Percentiles rank a stretch among this genome's conserved stretches.
Conservation (phyloP, 2,888 invertebrate genomes). For the Perdita meconis region DNA sequence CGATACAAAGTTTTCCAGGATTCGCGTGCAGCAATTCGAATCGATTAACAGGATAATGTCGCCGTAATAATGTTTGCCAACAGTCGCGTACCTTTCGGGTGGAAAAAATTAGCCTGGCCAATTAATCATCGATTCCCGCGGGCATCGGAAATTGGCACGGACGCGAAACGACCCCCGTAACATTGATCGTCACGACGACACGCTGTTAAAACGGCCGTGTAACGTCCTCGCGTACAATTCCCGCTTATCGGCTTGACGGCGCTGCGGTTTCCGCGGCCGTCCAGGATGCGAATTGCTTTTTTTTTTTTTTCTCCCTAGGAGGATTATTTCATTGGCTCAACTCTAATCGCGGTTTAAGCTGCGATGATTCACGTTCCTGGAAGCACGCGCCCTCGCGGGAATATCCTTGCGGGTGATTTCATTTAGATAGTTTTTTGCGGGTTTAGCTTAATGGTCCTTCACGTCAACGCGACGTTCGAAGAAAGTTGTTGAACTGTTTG, state of each 20-base stretch:
- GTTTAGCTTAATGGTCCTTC: too few species aligned
- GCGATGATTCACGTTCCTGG: slow-evolving; percentile 25
- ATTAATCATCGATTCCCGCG: slow-evolving; percentile 8
- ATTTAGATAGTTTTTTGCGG: slow-evolving; percentile 13
- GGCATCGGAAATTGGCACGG: slow-evolving; percentile 17
- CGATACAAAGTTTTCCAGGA: neutral
- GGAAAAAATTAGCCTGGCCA: slow-evolving; percentile 4
- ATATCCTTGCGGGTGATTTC: slow-evolving; percentile 7
- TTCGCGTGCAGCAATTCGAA: neutral
- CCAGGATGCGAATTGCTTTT: neutral
- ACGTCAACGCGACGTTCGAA: too few species aligned
- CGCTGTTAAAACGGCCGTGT: slow-evolving; percentile 14
- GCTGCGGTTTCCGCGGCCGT: slow-evolving; percentile 4
- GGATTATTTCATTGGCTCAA: slow-evolving; percentile 44
- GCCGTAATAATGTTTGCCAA: slow-evolving; percentile 18
- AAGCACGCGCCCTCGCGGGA: slow-evolving; percentile 12
- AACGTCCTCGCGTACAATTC: neutral
- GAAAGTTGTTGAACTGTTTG: too few species aligned
- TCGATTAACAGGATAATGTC: slow-evolving; percentile 26
- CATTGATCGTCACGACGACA: slow-evolving; percentile 4
- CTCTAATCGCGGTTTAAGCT: slow-evolving; percentile 38
- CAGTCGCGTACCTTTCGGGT: neutral
- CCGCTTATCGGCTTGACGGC: slow-evolving; percentile 13
- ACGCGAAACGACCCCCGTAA: neutral
- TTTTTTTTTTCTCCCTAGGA: too few species aligned